Evolutionary conservation across 2,797 vertebrate species (phyloP), one percentile per base, ranked within the genome.

Genomic region (Tauraco hartlaubi): DNA sequence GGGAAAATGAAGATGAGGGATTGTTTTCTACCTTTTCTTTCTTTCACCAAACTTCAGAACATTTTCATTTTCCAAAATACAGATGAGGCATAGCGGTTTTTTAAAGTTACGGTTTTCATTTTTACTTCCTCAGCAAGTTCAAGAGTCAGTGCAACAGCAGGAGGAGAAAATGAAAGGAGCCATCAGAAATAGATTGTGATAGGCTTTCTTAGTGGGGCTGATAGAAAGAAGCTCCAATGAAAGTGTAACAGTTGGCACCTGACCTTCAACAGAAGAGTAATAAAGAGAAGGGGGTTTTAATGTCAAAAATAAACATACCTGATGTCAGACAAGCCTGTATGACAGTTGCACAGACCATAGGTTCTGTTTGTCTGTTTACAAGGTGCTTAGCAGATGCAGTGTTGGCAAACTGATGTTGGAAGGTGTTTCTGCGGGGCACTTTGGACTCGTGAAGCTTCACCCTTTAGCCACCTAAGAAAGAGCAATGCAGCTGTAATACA

Each of bases 91-190:
- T 17, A 55, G 48, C 18, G 7, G 11, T 26, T 75, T 73, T 80
- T 91, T 48, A 17, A 87, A 78, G 56, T 66, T 55, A 35, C n/a
- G 77, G 26, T 43, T 95, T 85, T 88, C 62, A 49, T 85, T 95
- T 95, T 78, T 81, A 84, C 72, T 78, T 79, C 33, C 56, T 91
- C 14, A 28, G 85, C 69, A 78, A 76, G 39, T 72, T 92, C 72
- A 46, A 28, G 61, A 84, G 77, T 44, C 23, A 58, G n/a, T 52
- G 59, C 79, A 80, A 84, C 75, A 78, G 90, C 76, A 87, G 76
- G 68, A 96, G 74, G 73, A 56, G 80, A 76, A 93, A 96, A 74
- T 55, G 28, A 91, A 93, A 94, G 52, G 28, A 90, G 28, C 62
- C 54, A 66, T 71, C 39, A 81, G 51, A 61, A 51, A 13, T 6